These are phyloP conservation scores for Aphelenchoides bicaudatus DNA, from an alignment of 2,888 invertebrate species.

Conservation along the genomic window DNA sequence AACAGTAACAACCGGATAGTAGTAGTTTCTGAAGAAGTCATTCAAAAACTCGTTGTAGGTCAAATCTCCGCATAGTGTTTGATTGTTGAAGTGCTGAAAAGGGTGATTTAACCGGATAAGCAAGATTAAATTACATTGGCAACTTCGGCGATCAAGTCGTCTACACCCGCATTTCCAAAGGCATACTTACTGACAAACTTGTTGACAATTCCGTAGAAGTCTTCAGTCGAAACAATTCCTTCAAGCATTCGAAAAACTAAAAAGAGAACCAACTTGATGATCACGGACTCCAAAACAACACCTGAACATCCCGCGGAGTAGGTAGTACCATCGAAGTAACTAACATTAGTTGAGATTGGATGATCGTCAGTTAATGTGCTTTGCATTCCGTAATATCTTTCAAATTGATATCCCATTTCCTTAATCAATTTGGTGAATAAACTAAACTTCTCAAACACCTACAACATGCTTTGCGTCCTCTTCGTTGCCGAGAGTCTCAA, in stretches of 20 bases:
- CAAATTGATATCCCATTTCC: not conserved
- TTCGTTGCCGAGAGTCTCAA: not conserved
- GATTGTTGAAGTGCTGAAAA: not conserved
- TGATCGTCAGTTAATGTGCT: not conserved
- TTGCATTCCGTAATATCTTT: not conserved
- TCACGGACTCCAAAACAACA: not conserved
- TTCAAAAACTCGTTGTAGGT: not conserved
- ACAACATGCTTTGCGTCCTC: not conserved
- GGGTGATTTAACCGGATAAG: not conserved
- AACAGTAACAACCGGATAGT: slow-evolving; percentile 7
- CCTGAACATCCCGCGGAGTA: not conserved
- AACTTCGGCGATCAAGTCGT: not conserved
- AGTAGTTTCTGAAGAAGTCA: not conserved
- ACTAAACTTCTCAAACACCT: not conserved
- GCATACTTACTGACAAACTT: not conserved
- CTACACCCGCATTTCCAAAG: not conserved
- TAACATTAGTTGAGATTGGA: not conserved
- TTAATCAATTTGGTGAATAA: not conserved
- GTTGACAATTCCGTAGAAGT: too few relatives aligned
- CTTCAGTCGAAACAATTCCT: too few relatives aligned
- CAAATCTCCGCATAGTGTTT: not conserved
- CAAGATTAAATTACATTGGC: not conserved
- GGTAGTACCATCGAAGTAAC: not conserved
- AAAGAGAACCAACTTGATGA: not conserved
- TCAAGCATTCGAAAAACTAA: slow-evolving; percentile 1